Base-by-base conservation (phyloP, 1,140 invertebrate genomes). In the Meloidogyne hapla region DNA sequence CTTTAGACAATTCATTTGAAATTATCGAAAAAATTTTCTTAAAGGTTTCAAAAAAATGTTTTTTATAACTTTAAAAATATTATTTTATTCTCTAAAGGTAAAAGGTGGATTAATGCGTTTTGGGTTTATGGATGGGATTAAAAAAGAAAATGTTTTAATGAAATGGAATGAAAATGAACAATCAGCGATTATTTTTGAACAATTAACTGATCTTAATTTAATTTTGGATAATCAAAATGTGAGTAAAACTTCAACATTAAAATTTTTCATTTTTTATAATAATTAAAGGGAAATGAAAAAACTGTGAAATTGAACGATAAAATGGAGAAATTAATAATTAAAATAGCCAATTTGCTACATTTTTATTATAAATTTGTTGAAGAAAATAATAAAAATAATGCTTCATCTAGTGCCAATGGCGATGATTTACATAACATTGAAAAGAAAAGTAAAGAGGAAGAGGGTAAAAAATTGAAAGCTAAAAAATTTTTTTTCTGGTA, bases 351-450 rank as follows among this genome's bases (percentile, higher is more conserved):
- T 5, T 56, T 56, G 18, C n/a, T 56, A 1, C 18, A 4, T 56
- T 56, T 56, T 56, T 56, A 56, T n/a, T 56, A 56, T n/a, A 56
- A 21, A 56, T 56, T n/a, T 56, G n/a, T 56, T 56, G 48, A 56
- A n/a, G 40, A 13, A 42, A 42, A 10, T 4, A 42, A 13, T 42
- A 13, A 56, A n/a, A 56, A 56, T 56, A 56, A n/a, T 56, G 18
- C 1, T n/a, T 4, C 48, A 18, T 18, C 45, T 18, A 48, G 15
- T 56, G 18, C 45, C 15, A 48, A 48, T 48, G 15, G 12, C 1
- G 40, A 42, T 15, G 13, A 15, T 15, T 48, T 48, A 48, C 4
- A 15, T 18, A 15, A 15, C 0, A 48, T 4, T 18, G 40, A 42
- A 42, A 15, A 15, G 15, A 15, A 48, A 1, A 48, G 13, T 48